These are phyloP conservation scores for Diarsia dahlii DNA, from an alignment of 2,888 invertebrate genomes.

Conservation along the genomic window DNA sequence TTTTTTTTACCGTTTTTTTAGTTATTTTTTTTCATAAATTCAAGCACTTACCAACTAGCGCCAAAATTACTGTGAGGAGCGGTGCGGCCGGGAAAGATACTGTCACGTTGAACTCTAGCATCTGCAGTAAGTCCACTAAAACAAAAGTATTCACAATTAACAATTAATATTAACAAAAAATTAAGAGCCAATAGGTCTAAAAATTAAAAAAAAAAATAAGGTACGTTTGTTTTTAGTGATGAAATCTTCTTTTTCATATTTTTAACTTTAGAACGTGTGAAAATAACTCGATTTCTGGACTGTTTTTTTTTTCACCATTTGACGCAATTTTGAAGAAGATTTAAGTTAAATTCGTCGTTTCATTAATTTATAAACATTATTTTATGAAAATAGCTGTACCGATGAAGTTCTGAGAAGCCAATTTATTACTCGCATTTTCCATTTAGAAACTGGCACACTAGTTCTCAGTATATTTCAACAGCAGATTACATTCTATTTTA, in stretches of 20 bases:
- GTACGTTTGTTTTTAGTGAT: no score
- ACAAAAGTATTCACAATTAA: slow-evolving; percentile 76
- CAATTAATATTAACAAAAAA: slow-evolving; percentile 6
- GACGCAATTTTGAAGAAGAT: neutral
- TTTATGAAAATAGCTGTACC: neutral
- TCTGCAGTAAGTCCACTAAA: slow-evolving; percentile 99
- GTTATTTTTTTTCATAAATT: slow-evolving; percentile 11
- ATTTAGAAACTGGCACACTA: neutral
- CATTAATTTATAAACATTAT: neutral
- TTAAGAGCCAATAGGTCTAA: no score
- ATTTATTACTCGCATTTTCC: slow-evolving; percentile 11
- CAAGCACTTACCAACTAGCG: slow-evolving; percentile 97
- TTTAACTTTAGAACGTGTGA: neutral
- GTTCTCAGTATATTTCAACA: neutral
- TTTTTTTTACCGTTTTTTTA: neutral
- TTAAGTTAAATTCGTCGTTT: neutral
- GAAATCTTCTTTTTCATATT: no score
- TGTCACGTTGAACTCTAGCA: slow-evolving; percentile 98
- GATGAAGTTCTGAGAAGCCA: slow-evolving; percentile 1
- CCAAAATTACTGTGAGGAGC: slow-evolving; percentile 98
- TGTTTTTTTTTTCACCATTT: neutral
- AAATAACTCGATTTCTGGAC: slow-evolving; percentile 1
- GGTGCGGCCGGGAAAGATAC: slow-evolving; percentile 99
- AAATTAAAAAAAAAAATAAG: no score
- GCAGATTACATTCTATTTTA: neutral